A percentile compares a stretch with the other conserved stretches of the same genome.
phyloP scores from a whole-genome alignment of 2,113 vertebrate genomes.

The Lota lota region DNA sequence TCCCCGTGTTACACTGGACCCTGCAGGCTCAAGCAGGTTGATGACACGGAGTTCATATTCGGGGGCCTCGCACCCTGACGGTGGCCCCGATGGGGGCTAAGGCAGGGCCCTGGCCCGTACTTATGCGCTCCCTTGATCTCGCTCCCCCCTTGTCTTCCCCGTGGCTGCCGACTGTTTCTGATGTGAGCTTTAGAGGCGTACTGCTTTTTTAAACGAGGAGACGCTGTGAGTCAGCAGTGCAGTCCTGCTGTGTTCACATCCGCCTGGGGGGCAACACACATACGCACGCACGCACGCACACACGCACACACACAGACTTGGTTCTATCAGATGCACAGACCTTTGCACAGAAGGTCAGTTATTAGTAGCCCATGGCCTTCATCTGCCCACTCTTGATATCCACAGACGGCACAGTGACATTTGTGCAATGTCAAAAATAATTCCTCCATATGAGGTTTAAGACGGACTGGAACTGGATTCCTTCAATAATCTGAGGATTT shows the following conservation, averaged over 20 bases:
- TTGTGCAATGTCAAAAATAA: neutral
- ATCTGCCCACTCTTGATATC: neutral
- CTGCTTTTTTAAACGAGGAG: slow-evolving; percentile 35
- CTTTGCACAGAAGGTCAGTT: slow-evolving; percentile 11
- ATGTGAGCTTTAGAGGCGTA: slow-evolving; percentile 23
- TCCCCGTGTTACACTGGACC: too few relatives aligned
- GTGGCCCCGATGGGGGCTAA: too few relatives aligned
- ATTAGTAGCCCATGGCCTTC: neutral
- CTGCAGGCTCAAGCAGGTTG: too few relatives aligned
- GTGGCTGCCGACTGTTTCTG: neutral
- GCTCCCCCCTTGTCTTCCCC: slow-evolving; percentile 19
- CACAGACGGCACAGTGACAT: neutral
- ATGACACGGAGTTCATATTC: neutral
- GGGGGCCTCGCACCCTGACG: neutral
- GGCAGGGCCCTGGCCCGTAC: slow-evolving; percentile 13
- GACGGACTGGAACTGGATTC: neutral
- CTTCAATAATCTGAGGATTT: neutral
- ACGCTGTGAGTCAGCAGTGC: slow-evolving; percentile 16
- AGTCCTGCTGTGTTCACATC: slow-evolving; percentile 45
- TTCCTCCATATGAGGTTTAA: neutral
- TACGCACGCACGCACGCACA: neutral
- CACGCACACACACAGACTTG: neutral
- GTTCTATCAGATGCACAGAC: slow-evolving; percentile 25
- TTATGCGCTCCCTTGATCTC: slow-evolving; percentile 19
- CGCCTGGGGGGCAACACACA: slow-evolving; percentile 17